phyloP scores from a whole-genome alignment of 2,888 invertebrate species.

The Acanthacorydalis orientalis region DNA sequence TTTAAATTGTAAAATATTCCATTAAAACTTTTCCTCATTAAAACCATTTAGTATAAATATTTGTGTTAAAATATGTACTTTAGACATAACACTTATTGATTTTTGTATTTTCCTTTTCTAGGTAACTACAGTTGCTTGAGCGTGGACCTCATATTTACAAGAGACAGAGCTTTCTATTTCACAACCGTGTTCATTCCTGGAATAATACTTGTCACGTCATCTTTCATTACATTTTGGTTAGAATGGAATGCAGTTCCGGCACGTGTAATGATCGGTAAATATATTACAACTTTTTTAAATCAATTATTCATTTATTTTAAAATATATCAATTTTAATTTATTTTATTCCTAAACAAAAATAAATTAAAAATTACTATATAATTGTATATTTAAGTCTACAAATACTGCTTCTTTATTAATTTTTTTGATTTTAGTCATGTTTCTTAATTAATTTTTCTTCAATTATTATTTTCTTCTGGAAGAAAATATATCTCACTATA shows the following conservation, averaged over 20 bases:
- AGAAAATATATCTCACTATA: too few species aligned
- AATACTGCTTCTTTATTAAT: too few species aligned
- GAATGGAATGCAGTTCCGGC: slow-evolving; percentile 96
- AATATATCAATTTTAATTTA: background rate
- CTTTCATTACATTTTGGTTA: slow-evolving; percentile 94
- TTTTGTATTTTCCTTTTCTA: slow-evolving; percentile 29
- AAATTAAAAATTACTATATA: background rate
- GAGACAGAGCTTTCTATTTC: slow-evolving; percentile 93
- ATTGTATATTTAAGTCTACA: background rate
- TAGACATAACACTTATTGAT: too few species aligned
- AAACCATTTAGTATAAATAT: background rate
- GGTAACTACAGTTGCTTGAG: slow-evolving; percentile 93
- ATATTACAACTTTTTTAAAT: slow-evolving; percentile 9
- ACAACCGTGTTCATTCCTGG: slow-evolving; percentile 94
- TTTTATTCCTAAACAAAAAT: too few species aligned
- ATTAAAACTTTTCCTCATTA: background rate
- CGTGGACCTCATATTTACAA: slow-evolving; percentile 84
- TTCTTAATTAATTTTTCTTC: too few species aligned
- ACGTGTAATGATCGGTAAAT: slow-evolving; percentile 88
- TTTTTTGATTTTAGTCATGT: too few species aligned
- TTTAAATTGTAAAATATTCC: too few species aligned
- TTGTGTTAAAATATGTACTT: background rate
- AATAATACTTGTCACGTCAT: slow-evolving; percentile 89
- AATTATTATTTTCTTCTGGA: too few species aligned
- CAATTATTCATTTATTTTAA: background rate